Percentiles rank a stretch among this genome's conserved stretches.
phyloP scores from a whole-genome alignment of 2,797 vertebrate species.

The Cygnus olor region DNA sequence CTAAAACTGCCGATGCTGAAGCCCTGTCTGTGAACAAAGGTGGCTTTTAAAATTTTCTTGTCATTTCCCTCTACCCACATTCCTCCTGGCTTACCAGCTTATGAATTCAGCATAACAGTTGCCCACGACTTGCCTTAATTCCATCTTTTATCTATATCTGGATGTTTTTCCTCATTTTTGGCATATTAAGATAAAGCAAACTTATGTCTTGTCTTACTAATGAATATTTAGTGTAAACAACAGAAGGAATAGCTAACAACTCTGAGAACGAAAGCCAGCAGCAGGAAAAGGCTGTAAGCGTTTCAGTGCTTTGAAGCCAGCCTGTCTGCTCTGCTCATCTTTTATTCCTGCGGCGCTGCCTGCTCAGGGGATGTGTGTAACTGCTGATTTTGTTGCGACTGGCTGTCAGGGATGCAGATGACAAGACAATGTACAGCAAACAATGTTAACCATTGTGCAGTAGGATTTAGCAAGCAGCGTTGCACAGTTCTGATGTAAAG shows the following conservation, averaged over 20 bases:
- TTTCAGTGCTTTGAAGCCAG: constrained; percentile 49
- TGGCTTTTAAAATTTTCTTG: neutral
- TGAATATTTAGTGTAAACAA: constrained; percentile 68
- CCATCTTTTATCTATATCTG: neutral
- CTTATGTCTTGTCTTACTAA: constrained; percentile 48
- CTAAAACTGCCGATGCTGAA: neutral
- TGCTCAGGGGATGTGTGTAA: neutral
- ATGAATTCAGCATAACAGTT: neutral
- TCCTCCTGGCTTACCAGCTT: neutral
- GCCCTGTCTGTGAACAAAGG: neutral
- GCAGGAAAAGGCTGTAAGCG: constrained; percentile 22
- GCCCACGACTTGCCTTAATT: accelerated
- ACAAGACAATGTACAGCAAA: neutral
- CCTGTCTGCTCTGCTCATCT: neutral
- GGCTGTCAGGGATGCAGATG: neutral
- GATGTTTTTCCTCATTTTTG: constrained; percentile 15
- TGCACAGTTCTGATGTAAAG: neutral
- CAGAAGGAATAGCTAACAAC: constrained; percentile 64
- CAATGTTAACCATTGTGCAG: neutral
- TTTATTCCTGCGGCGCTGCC: neutral
- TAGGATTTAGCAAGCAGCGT: neutral
- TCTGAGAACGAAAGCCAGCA: neutral
- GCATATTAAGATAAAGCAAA: constrained; percentile 44
- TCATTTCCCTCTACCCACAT: neutral
- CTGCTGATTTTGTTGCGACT: neutral